Base-by-base conservation (phyloP, 2,113 vertebrate genomes). In the Galeopterus variegatus region DNA sequence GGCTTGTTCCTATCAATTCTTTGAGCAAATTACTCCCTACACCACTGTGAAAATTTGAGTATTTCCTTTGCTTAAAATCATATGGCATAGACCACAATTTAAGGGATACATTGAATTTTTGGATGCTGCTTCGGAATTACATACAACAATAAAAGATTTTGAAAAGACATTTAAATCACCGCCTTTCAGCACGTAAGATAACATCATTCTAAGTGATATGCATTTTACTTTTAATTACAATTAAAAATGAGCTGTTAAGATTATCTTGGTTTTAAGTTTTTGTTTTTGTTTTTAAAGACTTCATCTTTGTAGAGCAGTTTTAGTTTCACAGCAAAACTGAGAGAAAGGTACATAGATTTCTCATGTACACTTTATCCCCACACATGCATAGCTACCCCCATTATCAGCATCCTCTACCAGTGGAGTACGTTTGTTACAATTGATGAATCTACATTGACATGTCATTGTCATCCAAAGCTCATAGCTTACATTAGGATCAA, bases 211-310 rank as follows among this genome's bases (percentile, higher is more conserved):
- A 84, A 94, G 8, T 69, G 6, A 91, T 45, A 72, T 18, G 4
- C 17, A 73, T 95, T 87, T 91, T 86, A 67, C 26, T 69, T 95
- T 54, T 14, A 87, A 96, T 82, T 50, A 60, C 5, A 95, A 64
- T 91, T 81, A 21, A 60, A 97, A 94, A 70, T 82, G 7, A 89
- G 33, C 23, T 90, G 23, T 48, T 76, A 88, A 60, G 36, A 24
- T 97, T 15, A 87, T 65, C 21, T 88, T 79, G 54, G 12, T 67
- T 94, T 85, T 50, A 85, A 85, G 31, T 64, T 85, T 62, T 75
- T 21, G 26, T 56, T 87, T 90, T 31, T 67, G 10, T 19, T 54
- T 76, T 82, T 82, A 33, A 36, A 52, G 62, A 50, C 21, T 65
- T 60, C 2, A 6, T 88, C 33, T 28, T 77, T 89, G 84, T 62